Percentiles rank a stretch among this genome's conserved stretches.
These are phyloP conservation scores for Kryphioiulus occultus DNA, from an alignment of 2,888 invertebrate species.

Conservation along the genomic window DNA sequence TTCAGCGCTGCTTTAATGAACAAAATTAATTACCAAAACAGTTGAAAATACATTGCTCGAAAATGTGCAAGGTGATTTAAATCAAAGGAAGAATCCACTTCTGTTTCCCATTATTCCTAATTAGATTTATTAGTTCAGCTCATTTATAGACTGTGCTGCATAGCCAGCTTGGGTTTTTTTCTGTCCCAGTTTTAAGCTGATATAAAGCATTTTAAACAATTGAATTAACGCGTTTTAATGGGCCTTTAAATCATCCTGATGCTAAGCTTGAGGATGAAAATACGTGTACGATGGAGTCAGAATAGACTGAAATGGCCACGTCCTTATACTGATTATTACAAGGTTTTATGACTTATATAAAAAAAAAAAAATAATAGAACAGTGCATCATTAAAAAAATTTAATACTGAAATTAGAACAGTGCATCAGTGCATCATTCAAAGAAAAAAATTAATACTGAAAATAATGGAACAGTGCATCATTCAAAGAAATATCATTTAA, in stretches of 20 bases:
- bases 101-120: constrained; percentile 1
- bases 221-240: background rate
- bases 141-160: constrained; percentile 3
- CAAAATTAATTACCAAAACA: constrained; percentile 1
- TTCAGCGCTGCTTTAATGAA: background rate
- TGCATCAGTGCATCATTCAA: no score
- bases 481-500: no score
- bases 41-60: constrained; percentile 4
- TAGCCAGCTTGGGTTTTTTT: background rate
- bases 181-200: background rate
- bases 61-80: constrained; percentile 18
- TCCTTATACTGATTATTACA: no score
- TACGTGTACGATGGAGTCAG: background rate
- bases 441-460: no score
- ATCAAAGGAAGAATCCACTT: constrained; percentile 17
- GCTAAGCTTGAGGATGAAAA: background rate
- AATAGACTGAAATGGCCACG: no score
- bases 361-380: no score
- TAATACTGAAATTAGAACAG: no score
- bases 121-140: background rate
- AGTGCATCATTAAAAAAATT: no score
- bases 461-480: no score
- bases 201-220: constrained; percentile 11
- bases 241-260: background rate
- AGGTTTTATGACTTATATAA: no score